Evolutionary conservation across 1,140 invertebrate genomes (phyloP), one percentile per base, ranked within the genome.

Genomic region (Calliopsis andreniformis): DNA sequence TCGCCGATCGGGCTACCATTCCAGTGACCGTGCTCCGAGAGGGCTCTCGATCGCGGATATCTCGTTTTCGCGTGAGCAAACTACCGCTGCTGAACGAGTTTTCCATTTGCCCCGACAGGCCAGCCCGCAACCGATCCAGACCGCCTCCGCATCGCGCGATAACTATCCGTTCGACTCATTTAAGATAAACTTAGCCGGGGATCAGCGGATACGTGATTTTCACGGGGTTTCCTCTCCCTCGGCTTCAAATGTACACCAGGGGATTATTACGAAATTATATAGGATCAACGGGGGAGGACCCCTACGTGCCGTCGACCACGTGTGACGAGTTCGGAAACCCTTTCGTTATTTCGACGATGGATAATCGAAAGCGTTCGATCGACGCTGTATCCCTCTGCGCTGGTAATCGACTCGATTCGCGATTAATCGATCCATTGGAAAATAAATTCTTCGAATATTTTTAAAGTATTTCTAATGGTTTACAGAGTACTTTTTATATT

Each of bases 231-330:
- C 56, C 49, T 61, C 20, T 25, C n/a, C 56, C 23, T 30, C 28
- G 70, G 23, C 69, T 67, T 43, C 39, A 72, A 81, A 70, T 78
- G 80, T 79, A 85, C 83, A 84, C 80, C 55, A 75, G 64, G 51
- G 80, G 86, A 86, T 87, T 87, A 87, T 87, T 85, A 87, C 49
- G 76, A 85, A 87, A 87, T 87, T 85, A 86, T 86, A 87, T 75
- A 70, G 80, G 84, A 87, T 87, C 82, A 86, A 76, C 68, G 63
- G 64, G 45, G 42, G 35, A 49, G 42, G 35, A 49, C 42, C 61
- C 45, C 45, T 76, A 62, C 58, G 72, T 79, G 71, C 64, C 43
- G 51, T 61, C 30, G 28, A 20, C 43, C 47, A n/a, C 42, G 59
- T 55, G 58, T 47, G 73, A 84, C 62, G 51, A 78, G 49, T 84